phyloP scores from a whole-genome alignment of 2,113 vertebrate genomes.

The Brachypodius melanocephalos region DNA sequence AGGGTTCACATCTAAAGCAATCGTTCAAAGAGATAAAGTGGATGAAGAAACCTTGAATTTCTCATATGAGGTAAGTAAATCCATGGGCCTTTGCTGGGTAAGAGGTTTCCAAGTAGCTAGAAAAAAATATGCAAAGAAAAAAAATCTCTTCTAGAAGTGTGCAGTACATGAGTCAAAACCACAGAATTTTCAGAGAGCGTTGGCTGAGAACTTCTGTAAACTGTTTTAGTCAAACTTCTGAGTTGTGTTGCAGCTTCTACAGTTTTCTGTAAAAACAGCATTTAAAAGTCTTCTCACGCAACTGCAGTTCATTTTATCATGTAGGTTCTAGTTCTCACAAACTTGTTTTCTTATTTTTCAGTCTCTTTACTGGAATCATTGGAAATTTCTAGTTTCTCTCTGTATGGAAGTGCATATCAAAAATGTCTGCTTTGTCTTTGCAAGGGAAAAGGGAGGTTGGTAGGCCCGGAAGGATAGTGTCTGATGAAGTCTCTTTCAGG shows the following conservation, averaged over 20 bases:
- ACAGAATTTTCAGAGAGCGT: neutral
- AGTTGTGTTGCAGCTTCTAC: neutral
- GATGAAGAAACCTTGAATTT: slow-evolving; percentile 88
- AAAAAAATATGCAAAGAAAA: neutral
- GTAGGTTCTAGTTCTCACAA: neutral
- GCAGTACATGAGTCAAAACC: neutral
- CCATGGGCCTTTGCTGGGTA: neutral
- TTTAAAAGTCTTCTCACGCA: neutral
- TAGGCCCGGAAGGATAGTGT: neutral
- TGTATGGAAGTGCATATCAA: neutral
- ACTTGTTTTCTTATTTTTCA: slow-evolving; percentile 30
- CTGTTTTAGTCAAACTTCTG: neutral
- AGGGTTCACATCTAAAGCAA: slow-evolving; percentile 91
- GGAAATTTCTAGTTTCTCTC: neutral
- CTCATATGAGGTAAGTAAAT: slow-evolving; percentile 89
- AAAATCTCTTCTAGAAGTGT: neutral
- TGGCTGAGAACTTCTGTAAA: neutral
- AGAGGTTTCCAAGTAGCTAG: neutral
- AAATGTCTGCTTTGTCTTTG: neutral
- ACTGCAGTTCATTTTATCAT: neutral
- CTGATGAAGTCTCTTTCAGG: slow-evolving; percentile 85
- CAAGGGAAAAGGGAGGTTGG: slow-evolving; percentile 7
- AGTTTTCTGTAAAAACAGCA: neutral
- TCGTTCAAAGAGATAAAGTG: slow-evolving; percentile 89
- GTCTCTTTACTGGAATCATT: slow-evolving; percentile 16